Evolutionary conservation across 2,797 vertebrate genomes (phyloP).

Genomic region (Sebastes oblongus): DNA sequence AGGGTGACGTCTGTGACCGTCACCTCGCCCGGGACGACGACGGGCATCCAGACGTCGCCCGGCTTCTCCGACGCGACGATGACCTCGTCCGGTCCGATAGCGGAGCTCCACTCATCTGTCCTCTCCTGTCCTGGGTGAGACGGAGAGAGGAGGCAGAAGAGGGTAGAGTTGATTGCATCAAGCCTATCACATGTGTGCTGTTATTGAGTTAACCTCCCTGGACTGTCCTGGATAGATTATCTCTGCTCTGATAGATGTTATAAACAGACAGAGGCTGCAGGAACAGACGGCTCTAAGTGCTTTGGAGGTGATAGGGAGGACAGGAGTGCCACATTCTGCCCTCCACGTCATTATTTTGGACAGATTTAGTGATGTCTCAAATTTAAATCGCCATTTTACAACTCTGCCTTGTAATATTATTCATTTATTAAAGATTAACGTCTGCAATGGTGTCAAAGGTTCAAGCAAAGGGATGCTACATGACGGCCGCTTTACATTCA

Average conservation of each 20-base stretch:
- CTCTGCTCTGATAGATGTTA: constrained; percentile 19
- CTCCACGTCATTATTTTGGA: background rate
- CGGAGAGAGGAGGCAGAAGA: background rate
- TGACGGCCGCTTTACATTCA: background rate
- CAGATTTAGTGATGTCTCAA: background rate
- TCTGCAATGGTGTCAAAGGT: background rate
- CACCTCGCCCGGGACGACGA: constrained; percentile 82
- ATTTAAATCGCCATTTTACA: background rate
- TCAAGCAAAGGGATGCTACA: background rate
- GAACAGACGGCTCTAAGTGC: background rate
- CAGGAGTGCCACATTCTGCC: background rate
- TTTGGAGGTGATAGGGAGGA: background rate
- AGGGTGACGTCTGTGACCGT: constrained; percentile 97
- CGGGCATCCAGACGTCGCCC: constrained; percentile 66
- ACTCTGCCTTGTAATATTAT: background rate
- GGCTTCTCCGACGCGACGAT: constrained; percentile 22
- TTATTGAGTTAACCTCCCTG: constrained; percentile 38
- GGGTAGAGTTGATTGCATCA: constrained; percentile 21
- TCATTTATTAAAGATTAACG: background rate
- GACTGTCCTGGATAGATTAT: constrained; percentile 15
- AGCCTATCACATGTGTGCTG: background rate
- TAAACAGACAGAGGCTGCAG: constrained; percentile 13
- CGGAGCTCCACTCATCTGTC: constrained; percentile 59
- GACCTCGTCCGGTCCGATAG: constrained; percentile 26
- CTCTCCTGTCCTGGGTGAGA: constrained; percentile 57